A percentile compares a stretch with the other conserved stretches of the same genome.
These are phyloP conservation scores for Glaucopsyche alexis DNA, from an alignment of 2,888 invertebrate species.

Conservation along the genomic window DNA sequence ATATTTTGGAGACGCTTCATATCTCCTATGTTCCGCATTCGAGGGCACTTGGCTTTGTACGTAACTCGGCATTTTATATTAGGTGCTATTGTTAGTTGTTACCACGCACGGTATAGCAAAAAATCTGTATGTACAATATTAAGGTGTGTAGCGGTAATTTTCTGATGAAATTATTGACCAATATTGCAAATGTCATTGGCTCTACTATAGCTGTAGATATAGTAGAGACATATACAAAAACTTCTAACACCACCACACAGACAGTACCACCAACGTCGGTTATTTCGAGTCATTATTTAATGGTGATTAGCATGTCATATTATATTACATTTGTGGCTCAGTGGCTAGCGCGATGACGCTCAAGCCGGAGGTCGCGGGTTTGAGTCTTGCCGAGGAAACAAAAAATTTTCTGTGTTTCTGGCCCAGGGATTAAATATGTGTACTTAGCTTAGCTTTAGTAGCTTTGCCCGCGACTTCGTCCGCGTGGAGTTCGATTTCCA, in stretches of 20 bases:
- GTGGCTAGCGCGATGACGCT: too few relatives aligned
- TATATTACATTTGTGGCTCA: neutral
- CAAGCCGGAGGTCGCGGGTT: too few relatives aligned
- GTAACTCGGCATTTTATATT: neutral
- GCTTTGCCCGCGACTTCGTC: too few relatives aligned
- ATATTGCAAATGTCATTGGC: neutral
- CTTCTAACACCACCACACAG: too few relatives aligned
- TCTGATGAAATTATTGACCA: neutral
- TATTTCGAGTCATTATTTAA: neutral
- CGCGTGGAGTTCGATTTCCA: too few relatives aligned
- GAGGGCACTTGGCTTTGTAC: neutral
- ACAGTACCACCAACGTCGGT: neutral
- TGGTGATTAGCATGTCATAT: slow-evolving; percentile 1
- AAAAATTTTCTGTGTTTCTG: too few relatives aligned
- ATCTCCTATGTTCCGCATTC: neutral
- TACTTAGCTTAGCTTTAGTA: too few relatives aligned
- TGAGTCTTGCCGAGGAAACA: too few relatives aligned
- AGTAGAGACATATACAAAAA: neutral
- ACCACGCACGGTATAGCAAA: neutral
- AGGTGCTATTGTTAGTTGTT: neutral
- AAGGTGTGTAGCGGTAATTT: neutral
- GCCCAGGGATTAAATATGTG: too few relatives aligned
- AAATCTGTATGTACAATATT: too few relatives aligned
- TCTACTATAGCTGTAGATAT: too few relatives aligned
- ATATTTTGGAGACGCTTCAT: slow-evolving; percentile 18